Percentiles rank a stretch among this genome's conserved stretches.
phyloP scores from a whole-genome alignment of 2,888 invertebrate genomes.

The Scaptomyza caliginosa region DNA sequence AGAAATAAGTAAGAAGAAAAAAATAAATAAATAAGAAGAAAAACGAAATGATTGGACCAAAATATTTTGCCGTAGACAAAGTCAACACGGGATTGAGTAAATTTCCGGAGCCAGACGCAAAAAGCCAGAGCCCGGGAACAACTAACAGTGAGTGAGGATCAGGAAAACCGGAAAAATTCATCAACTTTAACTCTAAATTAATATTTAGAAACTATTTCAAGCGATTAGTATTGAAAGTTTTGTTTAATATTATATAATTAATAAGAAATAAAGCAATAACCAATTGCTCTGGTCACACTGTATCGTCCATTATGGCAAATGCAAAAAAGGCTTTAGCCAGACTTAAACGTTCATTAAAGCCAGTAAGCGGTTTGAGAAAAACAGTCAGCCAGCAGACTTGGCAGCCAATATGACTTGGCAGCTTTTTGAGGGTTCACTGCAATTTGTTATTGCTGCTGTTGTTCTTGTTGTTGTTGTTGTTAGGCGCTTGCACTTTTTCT shows the following conservation, averaged over 20 bases:
- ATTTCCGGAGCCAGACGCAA: conserved; percentile 11
- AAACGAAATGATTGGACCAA: conserved; percentile 47
- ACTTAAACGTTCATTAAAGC: conserved; percentile 65
- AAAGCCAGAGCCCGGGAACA: conserved; percentile 20
- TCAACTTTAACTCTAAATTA: too few species aligned
- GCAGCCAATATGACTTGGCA: conserved; percentile 51
- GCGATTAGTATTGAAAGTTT: too few species aligned
- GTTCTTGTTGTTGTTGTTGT: conserved; percentile 25
- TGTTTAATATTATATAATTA: too few species aligned
- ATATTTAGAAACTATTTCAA: too few species aligned
- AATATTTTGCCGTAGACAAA: conserved; percentile 64
- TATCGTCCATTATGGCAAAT: neutral
- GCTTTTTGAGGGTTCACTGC: conserved; percentile 50
- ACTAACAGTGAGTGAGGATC: too few species aligned
- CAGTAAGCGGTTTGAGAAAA: conserved; percentile 12
- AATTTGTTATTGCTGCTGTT: conserved; percentile 49
- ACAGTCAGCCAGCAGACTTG: conserved; percentile 7
- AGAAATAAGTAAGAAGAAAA: conserved; percentile 16
- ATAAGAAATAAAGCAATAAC: neutral
- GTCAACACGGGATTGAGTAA: conserved; percentile 48
- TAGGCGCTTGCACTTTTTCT: conserved; percentile 42
- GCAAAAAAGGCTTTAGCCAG: conserved; percentile 36
- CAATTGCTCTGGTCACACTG: conserved; percentile 30
- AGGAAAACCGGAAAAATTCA: too few species aligned
- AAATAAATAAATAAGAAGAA: conserved; percentile 6